phyloP scores from a whole-genome alignment of 2,888 invertebrate species.

The Acronicta psi region DNA sequence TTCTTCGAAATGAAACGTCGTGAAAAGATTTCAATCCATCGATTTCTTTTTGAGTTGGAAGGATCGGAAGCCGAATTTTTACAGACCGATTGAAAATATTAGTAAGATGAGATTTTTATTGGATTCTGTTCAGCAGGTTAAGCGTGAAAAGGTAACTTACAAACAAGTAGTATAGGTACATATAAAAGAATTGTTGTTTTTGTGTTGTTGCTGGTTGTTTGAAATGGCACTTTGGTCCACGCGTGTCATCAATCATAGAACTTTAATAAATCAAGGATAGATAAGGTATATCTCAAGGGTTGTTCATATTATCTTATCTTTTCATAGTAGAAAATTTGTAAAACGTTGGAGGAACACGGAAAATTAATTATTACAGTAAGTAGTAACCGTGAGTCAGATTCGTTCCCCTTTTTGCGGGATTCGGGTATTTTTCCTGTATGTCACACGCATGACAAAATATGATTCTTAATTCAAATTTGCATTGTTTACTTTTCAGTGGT shows the following conservation, averaged over 20 bases:
- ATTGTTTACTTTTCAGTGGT: background rate
- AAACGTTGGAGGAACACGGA: conserved; percentile 2
- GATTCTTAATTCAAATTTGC: background rate
- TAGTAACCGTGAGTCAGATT: conserved; percentile 20
- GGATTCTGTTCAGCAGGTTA: no score
- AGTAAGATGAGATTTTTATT: no score
- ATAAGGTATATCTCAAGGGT: conserved; percentile 17
- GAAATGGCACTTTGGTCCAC: conserved; percentile 9
- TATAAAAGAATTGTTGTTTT: no score
- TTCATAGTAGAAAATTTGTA: conserved; percentile 13
- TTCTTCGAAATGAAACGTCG: no score
- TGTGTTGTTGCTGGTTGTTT: no score
- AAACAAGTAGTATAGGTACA: no score
- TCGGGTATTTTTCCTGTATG: conserved; percentile 35
- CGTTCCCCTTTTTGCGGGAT: conserved; percentile 15
- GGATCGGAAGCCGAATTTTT: no score
- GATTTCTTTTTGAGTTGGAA: no score
- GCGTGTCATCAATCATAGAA: conserved; percentile 4
- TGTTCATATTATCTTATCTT: conserved; percentile 6
- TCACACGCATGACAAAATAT: no score
- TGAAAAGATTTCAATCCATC: no score
- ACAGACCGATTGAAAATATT: no score
- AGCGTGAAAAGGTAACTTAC: no score
- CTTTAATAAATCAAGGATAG: conserved; percentile 17
- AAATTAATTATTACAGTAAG: conserved; percentile 1